Conservation (phyloP, 2,797 vertebrate genomes). For the Hirundo rustica region DNA sequence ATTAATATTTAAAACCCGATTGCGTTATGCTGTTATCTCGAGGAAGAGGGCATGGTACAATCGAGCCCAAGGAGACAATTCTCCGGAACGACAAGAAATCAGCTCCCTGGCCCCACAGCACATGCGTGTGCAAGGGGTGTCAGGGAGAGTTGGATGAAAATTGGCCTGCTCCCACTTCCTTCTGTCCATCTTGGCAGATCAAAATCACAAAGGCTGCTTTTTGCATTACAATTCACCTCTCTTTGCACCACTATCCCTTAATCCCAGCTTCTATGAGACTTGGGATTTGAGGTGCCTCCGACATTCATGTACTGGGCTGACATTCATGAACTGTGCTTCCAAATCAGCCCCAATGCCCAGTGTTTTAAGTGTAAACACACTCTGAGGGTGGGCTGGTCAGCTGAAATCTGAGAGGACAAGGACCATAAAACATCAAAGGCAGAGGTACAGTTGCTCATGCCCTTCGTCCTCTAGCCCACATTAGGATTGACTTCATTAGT, state of each 20-base stretch:
- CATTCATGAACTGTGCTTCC: neutral
- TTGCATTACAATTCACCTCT: neutral
- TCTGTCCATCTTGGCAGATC: neutral
- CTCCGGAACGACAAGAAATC: neutral
- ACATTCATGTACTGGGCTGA: neutral
- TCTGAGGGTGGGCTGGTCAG: neutral
- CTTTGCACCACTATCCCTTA: neutral
- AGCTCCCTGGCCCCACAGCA: neutral
- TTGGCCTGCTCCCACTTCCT: neutral
- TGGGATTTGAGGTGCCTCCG: neutral
- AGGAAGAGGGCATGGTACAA: neutral
- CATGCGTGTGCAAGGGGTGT: fast-evolving
- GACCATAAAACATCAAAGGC: neutral
- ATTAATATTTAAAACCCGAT: constrained; percentile 53
- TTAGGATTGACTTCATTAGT: constrained; percentile 25
- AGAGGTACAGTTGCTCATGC: neutral
- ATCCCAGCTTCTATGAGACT: neutral
- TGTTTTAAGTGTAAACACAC: neutral
- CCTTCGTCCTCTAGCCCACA: neutral
- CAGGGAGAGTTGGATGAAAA: neutral
- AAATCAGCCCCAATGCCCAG: neutral
- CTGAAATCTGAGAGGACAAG: neutral
- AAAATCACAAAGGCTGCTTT: neutral
- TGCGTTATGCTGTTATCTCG: constrained; percentile 12
- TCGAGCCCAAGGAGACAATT: neutral